A percentile compares a stretch with the other conserved stretches of the same genome.
Evolutionary conservation across 2,888 invertebrate genomes (phyloP).

Genomic region (Ceriagrion tenellum): DNA sequence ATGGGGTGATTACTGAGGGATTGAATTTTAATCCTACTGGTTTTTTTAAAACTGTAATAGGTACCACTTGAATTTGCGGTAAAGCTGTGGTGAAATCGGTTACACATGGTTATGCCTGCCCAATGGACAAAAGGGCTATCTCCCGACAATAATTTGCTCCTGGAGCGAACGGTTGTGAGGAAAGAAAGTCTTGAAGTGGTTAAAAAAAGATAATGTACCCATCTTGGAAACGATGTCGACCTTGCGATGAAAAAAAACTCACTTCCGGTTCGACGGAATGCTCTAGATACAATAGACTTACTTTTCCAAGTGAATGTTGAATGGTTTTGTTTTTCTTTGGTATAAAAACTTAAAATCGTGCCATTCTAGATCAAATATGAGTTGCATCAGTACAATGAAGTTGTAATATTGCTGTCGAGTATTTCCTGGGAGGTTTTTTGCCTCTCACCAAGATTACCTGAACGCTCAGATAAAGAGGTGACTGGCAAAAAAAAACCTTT

Average conservation of each 20-base stretch:
- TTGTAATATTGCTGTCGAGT: background rate
- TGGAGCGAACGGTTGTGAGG: background rate
- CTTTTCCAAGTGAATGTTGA: background rate
- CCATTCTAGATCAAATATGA: background rate
- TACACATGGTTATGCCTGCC: no score
- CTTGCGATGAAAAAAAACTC: background rate
- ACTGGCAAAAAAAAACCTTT: background rate
- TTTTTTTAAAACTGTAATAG: no score
- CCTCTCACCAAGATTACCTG: background rate
- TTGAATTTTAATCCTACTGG: no score
- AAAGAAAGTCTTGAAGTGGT: background rate
- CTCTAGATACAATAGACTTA: background rate
- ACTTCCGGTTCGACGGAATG: background rate
- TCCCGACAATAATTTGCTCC: no score
- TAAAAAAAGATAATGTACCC: background rate
- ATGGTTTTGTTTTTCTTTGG: background rate
- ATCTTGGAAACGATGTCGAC: background rate
- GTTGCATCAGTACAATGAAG: background rate
- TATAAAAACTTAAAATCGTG: background rate
- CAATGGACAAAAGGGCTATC: no score
- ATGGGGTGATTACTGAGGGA: no score
- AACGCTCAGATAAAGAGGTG: background rate
- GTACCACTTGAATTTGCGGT: no score
- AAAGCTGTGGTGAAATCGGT: no score
- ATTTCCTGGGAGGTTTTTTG: background rate